phyloP scores from a whole-genome alignment of 2,888 invertebrate species.

The Nomada ruficornis region DNA sequence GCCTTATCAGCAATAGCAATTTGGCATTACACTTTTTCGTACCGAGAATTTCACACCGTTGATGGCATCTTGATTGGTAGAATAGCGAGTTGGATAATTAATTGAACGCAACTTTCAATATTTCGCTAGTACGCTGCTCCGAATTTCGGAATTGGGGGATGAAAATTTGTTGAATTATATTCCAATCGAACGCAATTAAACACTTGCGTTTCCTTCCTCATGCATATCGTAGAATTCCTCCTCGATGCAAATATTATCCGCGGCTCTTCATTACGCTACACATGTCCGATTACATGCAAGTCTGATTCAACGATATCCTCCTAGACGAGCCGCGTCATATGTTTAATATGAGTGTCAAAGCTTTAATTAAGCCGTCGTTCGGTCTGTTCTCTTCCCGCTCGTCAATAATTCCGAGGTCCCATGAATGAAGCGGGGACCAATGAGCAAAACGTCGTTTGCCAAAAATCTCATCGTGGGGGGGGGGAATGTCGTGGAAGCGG shows the following conservation, averaged over 20 bases:
- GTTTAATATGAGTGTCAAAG: conserved; percentile 3
- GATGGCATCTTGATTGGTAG: too few relatives aligned
- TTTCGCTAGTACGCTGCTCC: too few relatives aligned
- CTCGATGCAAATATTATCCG: background rate
- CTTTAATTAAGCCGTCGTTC: conserved; percentile 4
- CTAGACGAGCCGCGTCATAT: background rate
- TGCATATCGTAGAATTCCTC: background rate
- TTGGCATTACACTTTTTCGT: too few relatives aligned
- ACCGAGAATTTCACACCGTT: too few relatives aligned
- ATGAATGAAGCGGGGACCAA: background rate
- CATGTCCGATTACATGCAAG: background rate
- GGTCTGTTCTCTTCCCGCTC: background rate
- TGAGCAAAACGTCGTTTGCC: background rate
- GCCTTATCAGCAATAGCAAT: too few relatives aligned
- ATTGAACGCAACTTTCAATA: too few relatives aligned
- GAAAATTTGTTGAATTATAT: too few relatives aligned
- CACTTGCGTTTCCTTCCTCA: background rate
- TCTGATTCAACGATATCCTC: background rate
- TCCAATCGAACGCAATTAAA: background rate
- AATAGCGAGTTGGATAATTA: too few relatives aligned
- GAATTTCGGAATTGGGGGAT: too few relatives aligned
- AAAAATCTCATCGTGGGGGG: background rate
- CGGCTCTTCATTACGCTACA: background rate
- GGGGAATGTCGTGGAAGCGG: background rate
- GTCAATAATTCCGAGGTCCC: background rate